Base-by-base conservation (phyloP, 2,888 invertebrate species). In the Microdon myrmicae region DNA sequence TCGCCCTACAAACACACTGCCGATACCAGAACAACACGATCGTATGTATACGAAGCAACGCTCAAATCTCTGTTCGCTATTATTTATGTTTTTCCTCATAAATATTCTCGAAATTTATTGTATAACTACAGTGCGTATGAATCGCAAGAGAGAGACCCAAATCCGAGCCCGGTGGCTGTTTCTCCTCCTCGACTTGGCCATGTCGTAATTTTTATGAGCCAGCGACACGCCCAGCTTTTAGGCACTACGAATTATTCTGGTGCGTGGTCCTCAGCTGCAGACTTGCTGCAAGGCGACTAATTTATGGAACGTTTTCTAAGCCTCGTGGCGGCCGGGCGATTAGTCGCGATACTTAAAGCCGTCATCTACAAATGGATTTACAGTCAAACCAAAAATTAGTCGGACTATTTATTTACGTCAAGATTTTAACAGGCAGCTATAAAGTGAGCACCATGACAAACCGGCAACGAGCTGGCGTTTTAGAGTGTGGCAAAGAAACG, bases 71-170 rank as follows among this genome's bases (percentile, higher is more conserved):
- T 64, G 61, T 49, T 56, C 39, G 39, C 49, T 56, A 56, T 64
- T 64, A 64, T 64, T 64, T 64, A 56, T 64, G 61, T 49, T 47
- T n/a, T n/a, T 51, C 49, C 61, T 51, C 61, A 64, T 64, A 64
- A 64, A 64, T 64, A 56, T 64, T 51, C 56, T n/a, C 25, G 48
- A 64, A 64, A 64, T 64, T 56, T 64, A 64, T 64, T 64, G n/a
- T n/a, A 64, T 64, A 56, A 64, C 61, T 64, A 56, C 10, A 37
- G 55, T 56, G 56, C 56, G 31, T 56, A 64, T 56, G 56, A 56
- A 64, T 64, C 45, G 61, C 41, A 17, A 35, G 45, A 45, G 35
- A n/a, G n/a, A n/a, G n/a, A n/a, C n/a, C n/a, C n/a, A n/a, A n/a
- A n/a, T n/a, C n/a, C n/a, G n/a, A 51, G 56, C 31, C 31, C 26